Conservation (phyloP, 2,113 vertebrate species). For the Myiagra hebetior region DNA sequence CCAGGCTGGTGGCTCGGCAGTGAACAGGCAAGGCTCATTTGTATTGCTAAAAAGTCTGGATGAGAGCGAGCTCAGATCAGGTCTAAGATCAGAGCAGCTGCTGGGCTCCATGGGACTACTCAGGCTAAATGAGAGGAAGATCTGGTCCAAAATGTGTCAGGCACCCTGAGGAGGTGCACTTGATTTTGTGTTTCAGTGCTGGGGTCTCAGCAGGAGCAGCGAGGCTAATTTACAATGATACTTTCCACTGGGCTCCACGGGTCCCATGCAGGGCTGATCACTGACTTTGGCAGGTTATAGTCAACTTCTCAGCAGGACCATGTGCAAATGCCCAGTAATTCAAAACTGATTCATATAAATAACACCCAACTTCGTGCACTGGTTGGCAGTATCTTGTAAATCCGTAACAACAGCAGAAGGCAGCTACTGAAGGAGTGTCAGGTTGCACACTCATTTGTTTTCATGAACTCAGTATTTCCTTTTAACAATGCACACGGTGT, state of each 20-base stretch:
- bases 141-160: background rate
- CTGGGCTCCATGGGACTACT: background rate
- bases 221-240: background rate
- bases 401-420: background rate
- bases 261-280: background rate
- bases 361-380: background rate
- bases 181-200: background rate
- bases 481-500: background rate
- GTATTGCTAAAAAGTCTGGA: background rate
- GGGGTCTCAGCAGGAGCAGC: background rate
- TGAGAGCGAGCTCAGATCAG: background rate
- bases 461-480: background rate
- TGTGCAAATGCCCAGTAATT: slow-evolving; percentile 9
- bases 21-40: background rate
- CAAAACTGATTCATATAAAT: background rate
- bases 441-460: slow-evolving; percentile 27
- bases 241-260: background rate
- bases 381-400: background rate
- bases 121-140: background rate
- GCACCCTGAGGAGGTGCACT: background rate
- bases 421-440: slow-evolving; percentile 23
- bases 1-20: background rate
- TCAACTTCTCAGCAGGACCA: background rate
- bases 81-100: background rate
- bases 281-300: slow-evolving; percentile 11